Evolutionary conservation across 2,888 invertebrate species (phyloP).

Genomic region (Diaphora mendica): DNA sequence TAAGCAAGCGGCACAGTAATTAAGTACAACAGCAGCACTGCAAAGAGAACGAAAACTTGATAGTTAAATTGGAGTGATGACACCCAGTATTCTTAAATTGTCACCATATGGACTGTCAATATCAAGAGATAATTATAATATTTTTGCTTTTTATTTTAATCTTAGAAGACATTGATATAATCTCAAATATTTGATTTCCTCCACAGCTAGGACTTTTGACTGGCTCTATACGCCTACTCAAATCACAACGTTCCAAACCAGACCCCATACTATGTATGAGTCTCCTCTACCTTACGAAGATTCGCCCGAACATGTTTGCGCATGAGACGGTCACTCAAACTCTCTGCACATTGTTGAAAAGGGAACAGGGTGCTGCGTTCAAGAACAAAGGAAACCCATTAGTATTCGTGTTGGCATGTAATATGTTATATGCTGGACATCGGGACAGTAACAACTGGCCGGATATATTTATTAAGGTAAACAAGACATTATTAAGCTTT

Average conservation of each 20-base stretch:
- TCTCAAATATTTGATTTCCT: background rate
- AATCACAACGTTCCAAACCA: constrained; percentile 93
- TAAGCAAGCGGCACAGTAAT: no score
- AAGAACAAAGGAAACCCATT: constrained; percentile 93
- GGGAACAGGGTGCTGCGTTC: constrained; percentile 90
- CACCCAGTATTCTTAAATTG: no score
- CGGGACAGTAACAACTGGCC: constrained; percentile 96
- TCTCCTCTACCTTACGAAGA: constrained; percentile 92
- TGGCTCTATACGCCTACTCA: constrained; percentile 93
- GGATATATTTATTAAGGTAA: constrained; percentile 94
- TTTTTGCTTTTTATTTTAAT: background rate
- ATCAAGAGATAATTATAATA: no score
- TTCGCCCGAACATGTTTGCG: constrained; percentile 91
- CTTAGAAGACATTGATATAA: background rate
- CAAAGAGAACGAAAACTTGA: no score
- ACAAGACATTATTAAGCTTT: background rate
- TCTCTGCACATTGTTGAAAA: constrained; percentile 92
- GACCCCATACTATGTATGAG: constrained; percentile 92
- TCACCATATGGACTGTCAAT: no score
- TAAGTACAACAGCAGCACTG: no score
- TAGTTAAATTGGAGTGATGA: no score
- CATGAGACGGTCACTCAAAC: constrained; percentile 92
- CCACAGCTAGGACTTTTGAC: constrained; percentile 91
- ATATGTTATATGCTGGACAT: constrained; percentile 93
- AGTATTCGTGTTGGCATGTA: constrained; percentile 93